phyloP scores from a whole-genome alignment of 1,140 invertebrate species.

The Calosoma granatense region DNA sequence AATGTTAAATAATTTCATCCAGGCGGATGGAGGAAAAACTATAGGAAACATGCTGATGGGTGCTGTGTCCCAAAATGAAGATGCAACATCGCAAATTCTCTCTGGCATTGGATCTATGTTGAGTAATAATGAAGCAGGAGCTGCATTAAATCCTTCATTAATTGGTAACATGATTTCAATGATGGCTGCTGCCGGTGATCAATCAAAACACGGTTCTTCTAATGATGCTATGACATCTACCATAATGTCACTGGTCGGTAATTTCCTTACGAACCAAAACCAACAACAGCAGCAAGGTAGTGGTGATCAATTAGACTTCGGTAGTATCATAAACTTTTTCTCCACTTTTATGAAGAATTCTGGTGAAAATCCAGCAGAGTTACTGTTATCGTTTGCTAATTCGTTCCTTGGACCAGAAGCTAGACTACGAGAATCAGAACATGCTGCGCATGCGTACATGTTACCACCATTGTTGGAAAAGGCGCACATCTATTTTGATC shows the following conservation, averaged over 20 bases:
- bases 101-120: conserved; percentile 35
- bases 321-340: background rate
- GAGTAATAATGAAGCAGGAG: conserved; percentile 23
- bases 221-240: conserved; percentile 17
- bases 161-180: conserved; percentile 38
- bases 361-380: conserved; percentile 20
- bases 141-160: conserved; percentile 36
- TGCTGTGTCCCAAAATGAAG: conserved; percentile 13
- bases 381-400: conserved; percentile 1
- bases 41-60: conserved; percentile 21
- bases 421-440: conserved; percentile 45
- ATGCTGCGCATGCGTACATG: conserved; percentile 59
- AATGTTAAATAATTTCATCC: conserved; percentile 44
- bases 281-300: background rate
- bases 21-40: conserved; percentile 38
- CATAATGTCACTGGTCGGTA: background rate
- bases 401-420: conserved; percentile 41
- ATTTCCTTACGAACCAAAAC: conserved; percentile 4
- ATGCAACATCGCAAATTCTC: conserved; percentile 33
- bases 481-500: conserved; percentile 62
- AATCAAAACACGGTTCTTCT: background rate
- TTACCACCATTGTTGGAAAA: conserved; percentile 65
- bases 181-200: conserved; percentile 22
- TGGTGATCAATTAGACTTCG: background rate
- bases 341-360: conserved; percentile 31